phyloP scores from a whole-genome alignment of 1,140 invertebrate species.

The Agrilus planipennis region DNA sequence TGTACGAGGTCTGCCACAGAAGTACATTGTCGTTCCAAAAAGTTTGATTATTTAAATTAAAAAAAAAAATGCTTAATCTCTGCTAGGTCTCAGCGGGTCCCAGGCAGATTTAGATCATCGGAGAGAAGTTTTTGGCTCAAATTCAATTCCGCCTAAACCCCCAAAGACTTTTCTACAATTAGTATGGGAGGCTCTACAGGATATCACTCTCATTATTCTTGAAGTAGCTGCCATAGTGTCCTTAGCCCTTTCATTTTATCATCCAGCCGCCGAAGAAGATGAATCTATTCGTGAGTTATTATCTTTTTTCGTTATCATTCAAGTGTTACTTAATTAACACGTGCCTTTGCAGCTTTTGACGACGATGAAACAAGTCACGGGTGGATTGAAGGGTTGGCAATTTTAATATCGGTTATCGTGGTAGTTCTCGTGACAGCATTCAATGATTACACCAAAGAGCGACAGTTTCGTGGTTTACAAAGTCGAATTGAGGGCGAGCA shows the following conservation, averaged over 20 bases:
- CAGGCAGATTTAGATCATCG: slow-evolving; percentile 82
- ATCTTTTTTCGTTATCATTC: no score
- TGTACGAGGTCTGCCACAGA: no score
- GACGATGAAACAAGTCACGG: slow-evolving; percentile 84
- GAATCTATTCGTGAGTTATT: slow-evolving; percentile 38
- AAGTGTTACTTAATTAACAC: no score
- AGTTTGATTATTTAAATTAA: no score
- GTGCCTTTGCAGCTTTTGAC: slow-evolving; percentile 46
- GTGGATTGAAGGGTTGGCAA: slow-evolving; percentile 97
- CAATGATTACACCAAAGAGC: slow-evolving; percentile 98
- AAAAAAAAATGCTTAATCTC: slow-evolving; percentile 9
- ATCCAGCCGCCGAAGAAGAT: slow-evolving; percentile 57
- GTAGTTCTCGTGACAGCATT: slow-evolving; percentile 97
- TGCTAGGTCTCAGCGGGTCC: slow-evolving; percentile 79
- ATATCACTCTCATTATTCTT: slow-evolving; percentile 96
- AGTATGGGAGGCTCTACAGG: slow-evolving; percentile 98
- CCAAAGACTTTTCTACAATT: slow-evolving; percentile 97
- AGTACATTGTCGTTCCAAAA: no score
- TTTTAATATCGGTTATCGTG: slow-evolving; percentile 94
- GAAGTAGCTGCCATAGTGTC: slow-evolving; percentile 89
- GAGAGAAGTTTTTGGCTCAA: slow-evolving; percentile 90
- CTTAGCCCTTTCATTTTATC: slow-evolving; percentile 85
- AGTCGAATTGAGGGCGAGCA: slow-evolving; percentile 98
- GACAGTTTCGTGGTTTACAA: slow-evolving; percentile 94
- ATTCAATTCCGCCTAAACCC: slow-evolving; percentile 97